Conservation (phyloP, 2,888 invertebrate species). For the Salpingus planirostris region DNA sequence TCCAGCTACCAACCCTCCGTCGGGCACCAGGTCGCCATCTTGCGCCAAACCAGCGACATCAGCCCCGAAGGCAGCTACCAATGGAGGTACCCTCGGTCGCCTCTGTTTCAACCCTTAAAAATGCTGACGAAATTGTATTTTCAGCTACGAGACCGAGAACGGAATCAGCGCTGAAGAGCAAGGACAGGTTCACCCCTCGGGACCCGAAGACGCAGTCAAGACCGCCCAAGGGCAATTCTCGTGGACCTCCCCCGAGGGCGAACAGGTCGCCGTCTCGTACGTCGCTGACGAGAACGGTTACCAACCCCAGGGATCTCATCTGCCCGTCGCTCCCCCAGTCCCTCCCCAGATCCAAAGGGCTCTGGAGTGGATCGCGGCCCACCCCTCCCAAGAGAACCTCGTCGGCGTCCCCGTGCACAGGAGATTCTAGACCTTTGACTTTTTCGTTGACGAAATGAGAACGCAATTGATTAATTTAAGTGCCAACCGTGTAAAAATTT, state of each 20-base stretch:
- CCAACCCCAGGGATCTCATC: conserved; percentile 25
- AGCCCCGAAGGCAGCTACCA: conserved; percentile 43
- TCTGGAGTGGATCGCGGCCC: conserved; percentile 30
- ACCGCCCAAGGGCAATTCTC: conserved; percentile 21
- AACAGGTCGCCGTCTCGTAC: conserved; percentile 38
- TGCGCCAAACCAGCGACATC: conserved; percentile 33
- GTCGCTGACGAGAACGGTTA: conserved; percentile 28
- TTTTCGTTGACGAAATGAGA: no score
- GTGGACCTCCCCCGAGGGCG: conserved; percentile 24
- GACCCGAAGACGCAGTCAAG: conserved; percentile 31
- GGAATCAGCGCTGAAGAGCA: conserved; percentile 40
- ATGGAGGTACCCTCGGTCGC: conserved; percentile 38
- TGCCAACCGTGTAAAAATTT: no score
- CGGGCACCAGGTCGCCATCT: conserved; percentile 2
- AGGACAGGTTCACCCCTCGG: conserved; percentile 30
- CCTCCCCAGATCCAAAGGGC: conserved; percentile 29
- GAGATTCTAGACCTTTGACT: conserved; percentile 1
- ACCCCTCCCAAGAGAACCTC: conserved; percentile 38
- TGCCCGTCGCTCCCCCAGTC: conserved; percentile 38
- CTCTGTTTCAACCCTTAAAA: background rate
- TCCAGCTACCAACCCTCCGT: background rate
- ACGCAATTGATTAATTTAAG: no score
- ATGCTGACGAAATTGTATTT: background rate
- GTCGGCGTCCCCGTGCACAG: background rate
- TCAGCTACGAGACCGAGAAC: conserved; percentile 50